Base-by-base conservation (phyloP, 2,113 vertebrate genomes). In the Datnioides undecimradiatus region DNA sequence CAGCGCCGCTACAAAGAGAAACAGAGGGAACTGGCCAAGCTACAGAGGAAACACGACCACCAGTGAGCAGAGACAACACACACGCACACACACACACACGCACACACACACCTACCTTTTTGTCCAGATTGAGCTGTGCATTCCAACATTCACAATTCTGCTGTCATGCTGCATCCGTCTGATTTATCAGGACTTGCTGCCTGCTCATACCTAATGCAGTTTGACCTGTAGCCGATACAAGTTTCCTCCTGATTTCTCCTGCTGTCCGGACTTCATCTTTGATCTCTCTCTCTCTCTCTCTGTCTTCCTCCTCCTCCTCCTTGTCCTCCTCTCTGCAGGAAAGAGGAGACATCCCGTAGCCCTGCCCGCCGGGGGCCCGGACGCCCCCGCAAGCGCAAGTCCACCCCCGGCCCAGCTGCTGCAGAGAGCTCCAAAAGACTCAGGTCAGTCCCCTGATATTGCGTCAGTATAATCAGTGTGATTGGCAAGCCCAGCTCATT, bases 1-100 rank as follows among this genome's bases (percentile, higher is more conserved):
- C 98, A 99, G 93, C 91, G 97, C 52, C 95, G 96, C 86, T 99
- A 99, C 93, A 99, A 98, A 94, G 97, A 99, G 92, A 98, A 98
- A 90, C 97, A 99, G 94, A 95, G 96, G 82, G 97, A 99, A 93
- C 94, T 99, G 91, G 96, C 95, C 75, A 97, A 97, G 83, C 94
- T 99, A 93, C 97, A 98, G 88, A 95, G 97, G 87, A 95, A 96
- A 86, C 96, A 96, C 4, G 97, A 97, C 91, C 96, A 96, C 25
- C 96, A 97, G 97, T 97, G 92, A 54, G 96, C 77, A 82, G 55
- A 77, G 72, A 82, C 40, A 60, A 80, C 84, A 66, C 79, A 78
- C 86, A 68, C 70, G 65, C 73, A 66, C 78, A 67, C 65, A 67
- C 60, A 57, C 63, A 79, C 55, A 57, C 64, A 75, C 72, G 73